Percentiles rank a stretch among this genome's conserved stretches.
Evolutionary conservation across 2,797 vertebrate genomes (phyloP).

Genomic region (Clamator glandarius): DNA sequence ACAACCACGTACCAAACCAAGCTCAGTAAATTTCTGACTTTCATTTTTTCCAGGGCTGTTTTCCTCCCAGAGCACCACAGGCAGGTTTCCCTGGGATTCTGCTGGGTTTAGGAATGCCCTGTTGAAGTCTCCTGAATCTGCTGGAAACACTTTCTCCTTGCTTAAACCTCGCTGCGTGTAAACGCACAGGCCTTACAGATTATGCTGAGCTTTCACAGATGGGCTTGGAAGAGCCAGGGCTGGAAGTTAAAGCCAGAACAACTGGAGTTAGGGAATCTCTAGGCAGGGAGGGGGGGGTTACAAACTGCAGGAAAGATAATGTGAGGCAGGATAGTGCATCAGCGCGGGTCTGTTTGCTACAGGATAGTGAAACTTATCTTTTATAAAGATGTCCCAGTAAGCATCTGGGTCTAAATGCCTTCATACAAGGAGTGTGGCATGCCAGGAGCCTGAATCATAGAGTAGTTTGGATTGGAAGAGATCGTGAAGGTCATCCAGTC

Average conservation of each 20-base stretch:
- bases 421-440: accelerated
- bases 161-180: not conserved
- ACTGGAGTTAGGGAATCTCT: not conserved
- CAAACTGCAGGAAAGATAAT: not conserved
- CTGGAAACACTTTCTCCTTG: not conserved
- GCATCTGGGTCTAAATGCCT: not conserved
- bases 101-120: not conserved
- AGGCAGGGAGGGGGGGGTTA: not conserved
- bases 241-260: not conserved
- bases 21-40: not conserved
- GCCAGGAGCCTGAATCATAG: not conserved
- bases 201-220: not conserved
- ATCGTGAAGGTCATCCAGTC: too few relatives aligned
- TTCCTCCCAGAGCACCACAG: not conserved
- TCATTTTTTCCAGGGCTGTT: not conserved
- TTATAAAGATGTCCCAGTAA: not conserved
- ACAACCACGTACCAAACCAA: not conserved
- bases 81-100: not conserved
- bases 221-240: not conserved
- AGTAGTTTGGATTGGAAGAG: too few relatives aligned
- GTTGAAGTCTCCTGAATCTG: not conserved
- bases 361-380: not conserved
- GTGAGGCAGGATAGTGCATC: not conserved
- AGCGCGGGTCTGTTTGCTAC: not conserved
- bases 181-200: not conserved